Conservation (phyloP, 2,113 vertebrate species). For the Nettapus auritus region DNA sequence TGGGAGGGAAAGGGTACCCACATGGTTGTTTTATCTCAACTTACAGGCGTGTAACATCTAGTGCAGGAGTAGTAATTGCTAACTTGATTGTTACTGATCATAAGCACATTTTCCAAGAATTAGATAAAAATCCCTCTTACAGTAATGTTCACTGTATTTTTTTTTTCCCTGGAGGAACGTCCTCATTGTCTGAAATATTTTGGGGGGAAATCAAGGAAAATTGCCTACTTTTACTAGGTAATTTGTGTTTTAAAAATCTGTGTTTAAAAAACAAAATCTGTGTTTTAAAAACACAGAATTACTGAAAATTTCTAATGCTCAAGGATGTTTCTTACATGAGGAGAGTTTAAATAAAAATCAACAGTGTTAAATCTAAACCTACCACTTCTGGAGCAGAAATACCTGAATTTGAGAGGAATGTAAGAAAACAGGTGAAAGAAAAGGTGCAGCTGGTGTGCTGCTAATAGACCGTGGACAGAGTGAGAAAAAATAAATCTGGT, state of each 20-base stretch:
- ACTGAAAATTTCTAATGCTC: background rate
- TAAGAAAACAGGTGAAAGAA: background rate
- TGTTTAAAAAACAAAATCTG: no score
- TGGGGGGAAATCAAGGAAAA: background rate
- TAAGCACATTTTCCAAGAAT: background rate
- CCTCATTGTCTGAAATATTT: background rate
- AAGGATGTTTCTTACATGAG: background rate
- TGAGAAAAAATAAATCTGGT: background rate
- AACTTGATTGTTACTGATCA: background rate
- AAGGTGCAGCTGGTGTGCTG: background rate
- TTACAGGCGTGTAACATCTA: background rate
- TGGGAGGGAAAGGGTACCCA: background rate
- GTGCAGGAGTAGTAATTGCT: background rate
- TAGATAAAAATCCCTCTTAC: background rate
- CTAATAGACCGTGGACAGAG: background rate
- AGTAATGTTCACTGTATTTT: background rate
- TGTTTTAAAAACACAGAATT: background rate
- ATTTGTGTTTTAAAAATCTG: no score
- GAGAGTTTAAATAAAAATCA: background rate
- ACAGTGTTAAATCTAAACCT: background rate
- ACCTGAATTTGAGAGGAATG: background rate
- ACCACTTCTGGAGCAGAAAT: background rate
- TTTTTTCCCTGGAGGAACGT: background rate
- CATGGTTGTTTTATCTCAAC: accelerated
- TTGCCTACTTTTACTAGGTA: background rate